Conservation (phyloP, 2,797 vertebrate genomes). For the Acanthurus lineatus region DNA sequence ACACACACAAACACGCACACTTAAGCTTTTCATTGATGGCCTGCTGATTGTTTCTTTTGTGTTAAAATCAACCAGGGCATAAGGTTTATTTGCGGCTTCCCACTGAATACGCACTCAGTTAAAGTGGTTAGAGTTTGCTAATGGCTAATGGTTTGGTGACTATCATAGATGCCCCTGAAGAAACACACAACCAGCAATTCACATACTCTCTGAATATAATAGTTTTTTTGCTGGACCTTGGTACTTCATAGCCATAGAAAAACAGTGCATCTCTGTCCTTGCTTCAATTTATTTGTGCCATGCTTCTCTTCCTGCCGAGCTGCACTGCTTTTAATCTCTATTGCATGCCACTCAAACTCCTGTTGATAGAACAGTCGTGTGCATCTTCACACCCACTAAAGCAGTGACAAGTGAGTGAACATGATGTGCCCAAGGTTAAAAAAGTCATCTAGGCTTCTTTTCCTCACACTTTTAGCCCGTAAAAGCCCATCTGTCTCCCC, state of each 20-base stretch:
- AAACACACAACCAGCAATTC: conserved; percentile 1
- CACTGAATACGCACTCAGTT: conserved; percentile 38
- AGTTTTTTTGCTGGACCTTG: not conserved
- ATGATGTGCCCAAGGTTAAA: conserved; percentile 58
- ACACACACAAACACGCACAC: conserved; percentile 13
- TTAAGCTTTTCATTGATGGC: conserved; percentile 30
- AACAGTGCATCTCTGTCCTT: conserved; percentile 35
- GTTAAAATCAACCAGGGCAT: conserved; percentile 54
- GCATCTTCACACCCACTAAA: conserved; percentile 49
- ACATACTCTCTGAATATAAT: not conserved
- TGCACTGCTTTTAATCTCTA: conserved; percentile 46
- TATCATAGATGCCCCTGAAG: conserved; percentile 9
- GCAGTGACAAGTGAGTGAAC: conserved; percentile 43
- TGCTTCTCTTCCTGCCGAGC: conserved; percentile 24
- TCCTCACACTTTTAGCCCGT: conserved; percentile 27
- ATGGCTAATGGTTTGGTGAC: conserved; percentile 30
- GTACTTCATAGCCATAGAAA: not conserved
- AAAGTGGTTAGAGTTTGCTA: conserved; percentile 36
- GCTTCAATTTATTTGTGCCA: conserved; percentile 16
- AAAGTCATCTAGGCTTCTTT: conserved; percentile 33
- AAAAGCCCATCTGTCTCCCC: conserved; percentile 33
- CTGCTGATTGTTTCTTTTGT: conserved; percentile 59
- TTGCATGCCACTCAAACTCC: conserved; percentile 44
- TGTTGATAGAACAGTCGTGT: conserved; percentile 33
- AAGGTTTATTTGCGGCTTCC: conserved; percentile 41